phyloP scores from a whole-genome alignment of 2,888 invertebrate species.

The Epiblema foenella region DNA sequence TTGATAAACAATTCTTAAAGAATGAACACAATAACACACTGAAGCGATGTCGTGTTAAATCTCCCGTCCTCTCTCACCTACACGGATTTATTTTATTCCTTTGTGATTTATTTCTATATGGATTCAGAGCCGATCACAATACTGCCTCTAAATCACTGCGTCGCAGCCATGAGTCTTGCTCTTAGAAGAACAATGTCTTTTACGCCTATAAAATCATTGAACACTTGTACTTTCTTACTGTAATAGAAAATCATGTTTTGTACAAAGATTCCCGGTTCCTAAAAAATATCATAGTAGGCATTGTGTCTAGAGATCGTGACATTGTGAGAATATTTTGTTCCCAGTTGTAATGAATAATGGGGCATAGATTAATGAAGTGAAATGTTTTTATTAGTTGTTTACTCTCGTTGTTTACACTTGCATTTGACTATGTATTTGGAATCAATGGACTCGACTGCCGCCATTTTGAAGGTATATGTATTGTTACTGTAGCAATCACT shows the following conservation, averaged over 20 bases:
- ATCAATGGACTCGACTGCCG: background rate
- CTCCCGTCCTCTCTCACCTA: slow-evolving; percentile 26
- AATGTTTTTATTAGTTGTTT: slow-evolving; percentile 16
- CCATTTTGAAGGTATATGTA: background rate
- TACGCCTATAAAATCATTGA: background rate
- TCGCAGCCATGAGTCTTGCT: background rate
- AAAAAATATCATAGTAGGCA: background rate
- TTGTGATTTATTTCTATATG: slow-evolving; percentile 38
- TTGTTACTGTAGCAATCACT: background rate
- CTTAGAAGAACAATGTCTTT: background rate
- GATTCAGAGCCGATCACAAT: slow-evolving; percentile 37
- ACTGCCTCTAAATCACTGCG: slow-evolving; percentile 30
- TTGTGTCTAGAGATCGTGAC: background rate
- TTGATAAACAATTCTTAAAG: background rate
- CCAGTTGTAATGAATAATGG: slow-evolving; percentile 26
- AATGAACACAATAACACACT: background rate
- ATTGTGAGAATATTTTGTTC: background rate
- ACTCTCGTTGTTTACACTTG: slow-evolving; percentile 6
- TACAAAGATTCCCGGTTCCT: slow-evolving; percentile 2
- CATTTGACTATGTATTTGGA: background rate
- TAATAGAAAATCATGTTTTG: slow-evolving; percentile 11
- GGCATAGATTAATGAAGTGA: slow-evolving; percentile 19
- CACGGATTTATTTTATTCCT: slow-evolving; percentile 38
- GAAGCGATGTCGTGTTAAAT: slow-evolving; percentile 35
- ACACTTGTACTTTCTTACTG: background rate